Evolutionary conservation across 2,888 invertebrate species (phyloP), one percentile per base, ranked within the genome.

Genomic region (Brassicogethes aeneus): DNA sequence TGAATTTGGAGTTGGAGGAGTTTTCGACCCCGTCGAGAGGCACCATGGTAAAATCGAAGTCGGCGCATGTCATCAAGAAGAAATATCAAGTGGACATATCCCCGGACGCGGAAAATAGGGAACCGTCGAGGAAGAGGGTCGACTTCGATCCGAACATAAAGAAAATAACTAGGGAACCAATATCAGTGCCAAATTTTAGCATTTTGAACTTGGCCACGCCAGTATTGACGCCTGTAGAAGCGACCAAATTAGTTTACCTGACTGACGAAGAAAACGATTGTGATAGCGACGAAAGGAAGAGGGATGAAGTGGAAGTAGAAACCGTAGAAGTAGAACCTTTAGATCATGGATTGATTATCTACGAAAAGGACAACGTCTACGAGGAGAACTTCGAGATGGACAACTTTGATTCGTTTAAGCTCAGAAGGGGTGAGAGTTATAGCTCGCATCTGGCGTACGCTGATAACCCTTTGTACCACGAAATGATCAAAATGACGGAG

Each of bases 161-260:
- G 31, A 64, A 70, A 41, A 70, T 81, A 62, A 69, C 80, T 1
- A 71, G 82, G 38, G 84, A 84, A 54, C 82, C 81, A 1, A 75
- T 80, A 36, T 85, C 84, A 2, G 84, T 84, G 53, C 84, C 85
- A 50, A 84, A 85, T 63, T 83, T 84, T 60, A 77, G 77, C 41
- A 45, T 57, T 3, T 69, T 82, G 51, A 73, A 75, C 2, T 65
- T 79, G 30, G 78, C 79, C 17, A 78, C 80, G 2, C 80, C 80
- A 5, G 77, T 75, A 14, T 66, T 82, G 36, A 80, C 82, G 1
- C 81, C 83, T 0, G 74, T 78, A 10, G 81, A 81, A 61, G 80
- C 80, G 2, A 70, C 82, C 1, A 73, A 79, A 51, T 69, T 84
- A 8, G 83, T 83, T 1, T 83, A 80, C 60, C 67, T 84, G 31